Evolutionary conservation across 2,113 vertebrate genomes (phyloP).

Genomic region (Mobula birostris): DNA sequence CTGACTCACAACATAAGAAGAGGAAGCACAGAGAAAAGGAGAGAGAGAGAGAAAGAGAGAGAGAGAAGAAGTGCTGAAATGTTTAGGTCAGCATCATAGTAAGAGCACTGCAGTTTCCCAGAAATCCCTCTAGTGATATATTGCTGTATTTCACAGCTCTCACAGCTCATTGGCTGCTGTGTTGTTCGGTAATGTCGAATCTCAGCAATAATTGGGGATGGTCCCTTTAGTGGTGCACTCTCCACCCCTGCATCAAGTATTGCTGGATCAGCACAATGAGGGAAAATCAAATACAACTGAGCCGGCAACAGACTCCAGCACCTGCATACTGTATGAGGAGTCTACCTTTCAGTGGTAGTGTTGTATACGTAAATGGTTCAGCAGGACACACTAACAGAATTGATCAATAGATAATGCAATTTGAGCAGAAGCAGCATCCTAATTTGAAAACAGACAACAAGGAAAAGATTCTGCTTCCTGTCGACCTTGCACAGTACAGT

Average conservation of each 20-base stretch:
- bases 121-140: slow-evolving; percentile 34
- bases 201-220: slow-evolving; percentile 36
- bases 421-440: neutral
- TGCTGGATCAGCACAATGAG: slow-evolving; percentile 38
- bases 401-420: slow-evolving; percentile 33
- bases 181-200: slow-evolving; percentile 31
- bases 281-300: slow-evolving; percentile 36
- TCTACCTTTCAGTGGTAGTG: slow-evolving; percentile 9
- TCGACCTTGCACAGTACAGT: neutral
- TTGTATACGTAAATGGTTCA: slow-evolving; percentile 28
- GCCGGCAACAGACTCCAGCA: slow-evolving; percentile 28
- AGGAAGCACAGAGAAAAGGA: neutral
- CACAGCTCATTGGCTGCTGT: slow-evolving; percentile 23
- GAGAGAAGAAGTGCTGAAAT: slow-evolving; percentile 28
- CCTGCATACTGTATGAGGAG: slow-evolving; percentile 23
- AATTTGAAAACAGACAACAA: slow-evolving; percentile 19
- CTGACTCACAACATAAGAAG: neutral
- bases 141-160: slow-evolving; percentile 37
- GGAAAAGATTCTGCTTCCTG: neutral
- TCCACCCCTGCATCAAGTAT: slow-evolving; percentile 37
- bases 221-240: slow-evolving; percentile 36
- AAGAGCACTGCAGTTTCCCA: slow-evolving; percentile 38
- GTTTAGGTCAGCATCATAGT: slow-evolving; percentile 37
- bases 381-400: slow-evolving; percentile 18
- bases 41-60: neutral